A percentile compares a stretch with the other conserved stretches of the same genome.
phyloP scores from a whole-genome alignment of 2,888 invertebrate genomes.

The Pollenia angustigena region DNA sequence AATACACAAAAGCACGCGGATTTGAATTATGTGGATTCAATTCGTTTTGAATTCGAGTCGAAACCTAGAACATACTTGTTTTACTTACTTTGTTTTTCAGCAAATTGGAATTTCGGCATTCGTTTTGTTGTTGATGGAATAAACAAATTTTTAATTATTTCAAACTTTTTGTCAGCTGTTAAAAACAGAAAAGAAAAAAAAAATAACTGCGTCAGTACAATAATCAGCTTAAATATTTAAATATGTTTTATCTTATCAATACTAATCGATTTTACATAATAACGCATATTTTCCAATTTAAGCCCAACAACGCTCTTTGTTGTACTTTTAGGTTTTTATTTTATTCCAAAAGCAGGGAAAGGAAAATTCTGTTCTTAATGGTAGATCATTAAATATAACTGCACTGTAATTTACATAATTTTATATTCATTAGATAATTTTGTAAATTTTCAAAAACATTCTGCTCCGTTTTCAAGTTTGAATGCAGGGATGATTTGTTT shows the following conservation, averaged over 20 bases:
- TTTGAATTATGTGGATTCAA: too few species aligned
- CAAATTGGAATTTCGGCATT: too few species aligned
- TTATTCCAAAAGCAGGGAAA: slow-evolving; percentile 58
- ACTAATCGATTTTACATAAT: slow-evolving; percentile 68
- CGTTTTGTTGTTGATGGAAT: too few species aligned
- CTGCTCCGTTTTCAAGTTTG: slow-evolving; percentile 71
- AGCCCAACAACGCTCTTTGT: slow-evolving; percentile 39
- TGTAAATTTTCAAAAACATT: slow-evolving; percentile 83
- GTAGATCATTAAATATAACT: slow-evolving; percentile 81
- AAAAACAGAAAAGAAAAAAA: background rate
- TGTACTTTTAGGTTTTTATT: slow-evolving; percentile 16
- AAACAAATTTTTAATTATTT: too few species aligned
- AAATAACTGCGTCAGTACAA: background rate
- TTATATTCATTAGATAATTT: slow-evolving; percentile 83
- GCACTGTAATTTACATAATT: slow-evolving; percentile 83
- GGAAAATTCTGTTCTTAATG: slow-evolving; percentile 55
- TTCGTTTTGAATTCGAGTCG: too few species aligned
- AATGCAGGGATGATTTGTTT: slow-evolving; percentile 52
- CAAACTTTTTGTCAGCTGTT: too few species aligned
- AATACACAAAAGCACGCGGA: too few species aligned
- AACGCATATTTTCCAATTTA: slow-evolving; percentile 49
- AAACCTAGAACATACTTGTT: too few species aligned
- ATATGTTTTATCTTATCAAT: slow-evolving; percentile 62
- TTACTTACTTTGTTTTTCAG: too few species aligned
- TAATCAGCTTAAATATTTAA: slow-evolving; percentile 26